A percentile compares a stretch with the other conserved stretches of the same genome.
Conservation (phyloP, 2,797 vertebrate genomes). For the Oreortyx pictus region DNA sequence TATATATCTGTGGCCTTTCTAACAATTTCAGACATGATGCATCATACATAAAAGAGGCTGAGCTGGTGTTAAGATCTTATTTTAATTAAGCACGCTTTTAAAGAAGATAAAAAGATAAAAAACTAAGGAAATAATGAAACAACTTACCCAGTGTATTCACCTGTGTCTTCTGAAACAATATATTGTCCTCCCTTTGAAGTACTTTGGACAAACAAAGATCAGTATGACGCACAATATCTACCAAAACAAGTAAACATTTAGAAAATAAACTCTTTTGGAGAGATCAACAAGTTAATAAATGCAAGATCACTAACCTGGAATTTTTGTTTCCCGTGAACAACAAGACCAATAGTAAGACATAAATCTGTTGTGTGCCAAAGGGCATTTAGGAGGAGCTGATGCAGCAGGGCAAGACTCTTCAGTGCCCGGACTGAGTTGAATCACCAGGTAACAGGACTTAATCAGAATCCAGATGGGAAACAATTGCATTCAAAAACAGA, state of each 20-base stretch:
- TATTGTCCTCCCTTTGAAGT: neutral
- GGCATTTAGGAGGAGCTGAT: slow-evolving; percentile 32
- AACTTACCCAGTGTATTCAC: slow-evolving; percentile 19
- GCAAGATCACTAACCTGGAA: slow-evolving; percentile 38
- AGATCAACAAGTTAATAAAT: slow-evolving; percentile 65
- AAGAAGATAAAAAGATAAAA: neutral
- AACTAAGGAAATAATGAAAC: neutral
- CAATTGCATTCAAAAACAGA: neutral
- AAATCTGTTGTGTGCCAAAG: slow-evolving; percentile 25
- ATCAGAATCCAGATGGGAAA: neutral
- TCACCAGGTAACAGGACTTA: neutral
- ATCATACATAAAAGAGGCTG: neutral
- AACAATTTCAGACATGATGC: neutral
- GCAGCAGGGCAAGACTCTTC: neutral
- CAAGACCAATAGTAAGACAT: neutral
- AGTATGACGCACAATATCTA: neutral
- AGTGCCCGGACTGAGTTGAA: neutral
- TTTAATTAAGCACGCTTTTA: neutral
- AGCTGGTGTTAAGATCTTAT: neutral
- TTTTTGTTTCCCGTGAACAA: neutral
- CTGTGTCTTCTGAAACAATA: neutral
- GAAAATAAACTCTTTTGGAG: neutral
- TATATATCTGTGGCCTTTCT: neutral
- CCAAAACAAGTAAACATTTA: slow-evolving; percentile 8
- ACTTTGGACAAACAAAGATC: neutral